phyloP scores from a whole-genome alignment of 2,797 vertebrate genomes.

The Macropus fuliginosus region DNA sequence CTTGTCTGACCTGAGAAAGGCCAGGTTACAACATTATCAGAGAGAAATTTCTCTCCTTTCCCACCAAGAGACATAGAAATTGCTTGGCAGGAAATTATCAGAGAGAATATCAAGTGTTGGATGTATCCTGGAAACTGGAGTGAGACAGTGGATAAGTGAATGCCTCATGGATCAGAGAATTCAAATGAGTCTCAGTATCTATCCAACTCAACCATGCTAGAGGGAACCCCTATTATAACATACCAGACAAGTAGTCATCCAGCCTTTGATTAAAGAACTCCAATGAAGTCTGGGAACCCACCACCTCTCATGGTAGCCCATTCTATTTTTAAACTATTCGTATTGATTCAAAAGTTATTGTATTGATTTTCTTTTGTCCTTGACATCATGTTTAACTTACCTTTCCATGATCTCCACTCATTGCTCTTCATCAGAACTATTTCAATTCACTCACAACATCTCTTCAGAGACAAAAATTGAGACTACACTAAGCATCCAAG shows the following conservation, averaged over 20 bases:
- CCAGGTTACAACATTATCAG: background rate
- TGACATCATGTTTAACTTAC: background rate
- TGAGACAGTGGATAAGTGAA: background rate
- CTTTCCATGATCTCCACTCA: conserved; percentile 45
- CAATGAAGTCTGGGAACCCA: background rate
- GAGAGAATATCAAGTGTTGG: background rate
- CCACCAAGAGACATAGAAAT: background rate
- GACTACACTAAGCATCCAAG: conserved; percentile 39
- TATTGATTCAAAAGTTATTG: background rate
- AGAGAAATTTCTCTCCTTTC: background rate
- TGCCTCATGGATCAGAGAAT: background rate
- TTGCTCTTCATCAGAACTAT: background rate
- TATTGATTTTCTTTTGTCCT: background rate
- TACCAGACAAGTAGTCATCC: background rate
- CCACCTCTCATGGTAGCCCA: background rate
- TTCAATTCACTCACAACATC: background rate
- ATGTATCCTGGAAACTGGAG: background rate
- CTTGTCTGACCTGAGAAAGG: background rate
- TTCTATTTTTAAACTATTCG: background rate
- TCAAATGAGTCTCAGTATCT: background rate
- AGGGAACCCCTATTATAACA: background rate
- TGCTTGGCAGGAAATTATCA: background rate
- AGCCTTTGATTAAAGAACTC: background rate
- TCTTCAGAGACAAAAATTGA: conserved; percentile 47
- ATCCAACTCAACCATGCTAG: background rate